These are phyloP conservation scores for Tragelaphus strepsiceros DNA, from an alignment of 2,113 vertebrate species.

Conservation along the genomic window DNA sequence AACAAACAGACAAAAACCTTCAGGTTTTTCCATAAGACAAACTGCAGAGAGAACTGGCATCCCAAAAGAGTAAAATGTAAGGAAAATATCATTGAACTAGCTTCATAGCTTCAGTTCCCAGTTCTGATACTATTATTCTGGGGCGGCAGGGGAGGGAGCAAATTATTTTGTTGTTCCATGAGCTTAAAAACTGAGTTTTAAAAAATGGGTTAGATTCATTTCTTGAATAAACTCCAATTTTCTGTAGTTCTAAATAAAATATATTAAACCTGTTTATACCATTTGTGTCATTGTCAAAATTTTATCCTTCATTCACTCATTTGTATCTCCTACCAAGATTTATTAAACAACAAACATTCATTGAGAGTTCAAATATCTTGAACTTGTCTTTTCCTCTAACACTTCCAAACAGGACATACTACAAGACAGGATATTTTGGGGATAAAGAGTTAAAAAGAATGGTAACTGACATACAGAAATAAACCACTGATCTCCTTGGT, in stretches of 20 bases:
- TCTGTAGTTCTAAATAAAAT: neutral
- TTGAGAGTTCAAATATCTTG: neutral
- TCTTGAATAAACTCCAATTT: neutral
- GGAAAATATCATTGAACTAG: neutral
- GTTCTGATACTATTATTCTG: neutral
- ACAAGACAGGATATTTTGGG: neutral
- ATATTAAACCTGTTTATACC: neutral
- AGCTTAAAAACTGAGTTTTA: neutral
- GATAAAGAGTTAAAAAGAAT: slow-evolving; percentile 24
- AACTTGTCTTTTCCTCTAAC: neutral
- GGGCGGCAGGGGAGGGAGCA: rapidly evolving
- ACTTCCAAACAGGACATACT: neutral
- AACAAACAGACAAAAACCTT: neutral
- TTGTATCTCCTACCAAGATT: neutral
- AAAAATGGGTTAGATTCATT: neutral
- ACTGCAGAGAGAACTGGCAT: neutral
- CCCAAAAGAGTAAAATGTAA: neutral
- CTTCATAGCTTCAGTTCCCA: neutral
- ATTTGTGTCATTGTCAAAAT: neutral
- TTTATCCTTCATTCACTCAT: neutral
- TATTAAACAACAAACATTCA: neutral
- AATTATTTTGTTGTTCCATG: neutral
- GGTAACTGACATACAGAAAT: slow-evolving; percentile 26
- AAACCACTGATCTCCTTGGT: slow-evolving; percentile 38
- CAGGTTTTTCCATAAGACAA: neutral